phyloP scores from a whole-genome alignment of 2,797 vertebrate genomes.

The Sciurus carolinensis region DNA sequence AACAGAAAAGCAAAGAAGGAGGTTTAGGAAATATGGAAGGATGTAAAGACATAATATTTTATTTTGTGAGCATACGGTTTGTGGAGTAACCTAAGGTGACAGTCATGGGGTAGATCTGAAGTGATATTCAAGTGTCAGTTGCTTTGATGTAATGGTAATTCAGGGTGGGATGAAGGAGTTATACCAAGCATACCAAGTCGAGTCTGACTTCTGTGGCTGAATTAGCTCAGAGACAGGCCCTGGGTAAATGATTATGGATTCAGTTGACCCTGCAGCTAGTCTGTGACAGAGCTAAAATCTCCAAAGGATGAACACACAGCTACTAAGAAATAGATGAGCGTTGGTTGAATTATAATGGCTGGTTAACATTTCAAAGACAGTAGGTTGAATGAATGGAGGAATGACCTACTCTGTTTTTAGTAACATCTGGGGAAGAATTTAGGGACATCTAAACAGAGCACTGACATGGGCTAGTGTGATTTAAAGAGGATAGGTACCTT shows the following conservation, averaged over 20 bases:
- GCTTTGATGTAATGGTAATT: background rate
- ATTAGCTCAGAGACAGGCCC: background rate
- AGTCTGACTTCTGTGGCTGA: background rate
- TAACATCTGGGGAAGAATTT: background rate
- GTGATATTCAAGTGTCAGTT: background rate
- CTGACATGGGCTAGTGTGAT: background rate
- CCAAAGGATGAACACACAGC: background rate
- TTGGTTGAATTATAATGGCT: background rate
- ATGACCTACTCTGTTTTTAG: background rate
- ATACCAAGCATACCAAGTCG: accelerated
- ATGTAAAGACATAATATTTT: background rate
- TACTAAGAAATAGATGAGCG: background rate
- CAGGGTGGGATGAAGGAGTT: background rate
- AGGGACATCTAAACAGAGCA: background rate
- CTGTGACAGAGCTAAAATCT: background rate
- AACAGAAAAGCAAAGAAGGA: background rate
- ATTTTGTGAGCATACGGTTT: background rate
- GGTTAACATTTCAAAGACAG: background rate
- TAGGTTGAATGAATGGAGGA: background rate
- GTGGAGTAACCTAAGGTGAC: background rate
- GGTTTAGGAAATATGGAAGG: background rate
- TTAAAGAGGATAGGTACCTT: background rate
- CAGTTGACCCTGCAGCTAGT: background rate
- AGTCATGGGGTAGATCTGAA: background rate
- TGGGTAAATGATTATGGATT: background rate